Evolutionary conservation across 2,113 vertebrate species (phyloP), one percentile per base, ranked within the genome.

Genomic region (Tyto alba): DNA sequence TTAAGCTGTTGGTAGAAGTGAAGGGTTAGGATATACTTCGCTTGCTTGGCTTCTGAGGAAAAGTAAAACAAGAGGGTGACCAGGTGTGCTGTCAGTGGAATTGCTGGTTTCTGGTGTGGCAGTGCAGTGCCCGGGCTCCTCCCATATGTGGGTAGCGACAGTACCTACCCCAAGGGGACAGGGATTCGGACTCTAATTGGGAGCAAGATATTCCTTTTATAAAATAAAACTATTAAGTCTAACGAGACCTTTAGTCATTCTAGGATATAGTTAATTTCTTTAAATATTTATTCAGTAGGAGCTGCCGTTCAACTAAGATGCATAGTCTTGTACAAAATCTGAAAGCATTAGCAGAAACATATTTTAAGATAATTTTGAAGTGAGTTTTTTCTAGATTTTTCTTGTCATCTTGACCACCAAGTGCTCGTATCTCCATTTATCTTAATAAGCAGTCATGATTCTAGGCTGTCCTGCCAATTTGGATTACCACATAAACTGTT

Each of bases 381-480:
- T 68, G 43, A 62, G 21, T 40, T 95, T 80, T 96, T 38, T 64
- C 53, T 88, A 80, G 55, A 47, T 90, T 82, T 97, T 94, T 91
- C 59, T 62, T 72, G 59, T 94, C 23, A 15, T 80, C 38, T 90
- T 96, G 78, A 84, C 69, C 81, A 90, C 64, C 43, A 71, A 82
- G 34, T 19, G 20, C 93, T 95, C 12, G 6, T 84, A 82, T 57
- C 36, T 88, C 29, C 55, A 79, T 95, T 96, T 94, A 67, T 89
- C 64, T 63, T 89, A 79, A 97, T 71, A 88, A 92, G 90, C 87
- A 53, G 6, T 87, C 94, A 92, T 80, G 52, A 74, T 76, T 93
- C 32, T 85, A 74, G 62, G 25, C 79, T 85, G 93, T 78, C 52
- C 72, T 82, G 57, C 84, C 78, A 89, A 1, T 94, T 89, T 90